Percentiles rank a stretch among this genome's conserved stretches.
Conservation (phyloP, 1,140 invertebrate species). For the Glossosoma conforme region DNA sequence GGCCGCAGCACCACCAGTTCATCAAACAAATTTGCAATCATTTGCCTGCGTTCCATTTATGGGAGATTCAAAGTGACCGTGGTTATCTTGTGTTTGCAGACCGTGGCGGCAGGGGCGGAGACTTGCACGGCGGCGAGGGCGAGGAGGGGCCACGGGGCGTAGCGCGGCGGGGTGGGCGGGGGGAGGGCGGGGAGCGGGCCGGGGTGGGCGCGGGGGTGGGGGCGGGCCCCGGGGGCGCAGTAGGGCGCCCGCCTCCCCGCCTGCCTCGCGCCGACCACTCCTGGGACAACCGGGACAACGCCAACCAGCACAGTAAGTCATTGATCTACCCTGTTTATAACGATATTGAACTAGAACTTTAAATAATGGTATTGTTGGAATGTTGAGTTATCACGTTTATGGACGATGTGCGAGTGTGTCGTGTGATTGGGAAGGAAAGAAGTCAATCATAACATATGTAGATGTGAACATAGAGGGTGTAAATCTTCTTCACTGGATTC, state of each 20-base stretch:
- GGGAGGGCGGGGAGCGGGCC: constrained; percentile 41
- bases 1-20: constrained; percentile 28
- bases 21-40: constrained; percentile 34
- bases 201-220: constrained; percentile 47
- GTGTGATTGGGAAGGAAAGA: too few relatives aligned
- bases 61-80: not conserved
- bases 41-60: constrained; percentile 28
- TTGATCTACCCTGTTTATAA: too few relatives aligned
- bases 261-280: too few relatives aligned
- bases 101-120: constrained; percentile 48
- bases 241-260: constrained; percentile 29
- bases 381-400: too few relatives aligned
- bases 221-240: constrained; percentile 47
- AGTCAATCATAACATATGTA: too few relatives aligned
- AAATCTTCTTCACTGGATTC: too few relatives aligned
- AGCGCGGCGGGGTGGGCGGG: constrained; percentile 51
- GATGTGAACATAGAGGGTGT: too few relatives aligned
- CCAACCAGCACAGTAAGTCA: too few relatives aligned
- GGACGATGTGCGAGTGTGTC: too few relatives aligned
- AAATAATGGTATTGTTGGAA: too few relatives aligned
- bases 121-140: constrained; percentile 40
- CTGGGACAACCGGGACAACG: too few relatives aligned
- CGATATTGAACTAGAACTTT: too few relatives aligned
- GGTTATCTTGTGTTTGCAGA: constrained; percentile 32
- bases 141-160: constrained; percentile 49